Percentiles rank a stretch among this genome's conserved stretches.
Conservation (phyloP, 2,797 vertebrate species). For the Hydrolagus colliei region DNA sequence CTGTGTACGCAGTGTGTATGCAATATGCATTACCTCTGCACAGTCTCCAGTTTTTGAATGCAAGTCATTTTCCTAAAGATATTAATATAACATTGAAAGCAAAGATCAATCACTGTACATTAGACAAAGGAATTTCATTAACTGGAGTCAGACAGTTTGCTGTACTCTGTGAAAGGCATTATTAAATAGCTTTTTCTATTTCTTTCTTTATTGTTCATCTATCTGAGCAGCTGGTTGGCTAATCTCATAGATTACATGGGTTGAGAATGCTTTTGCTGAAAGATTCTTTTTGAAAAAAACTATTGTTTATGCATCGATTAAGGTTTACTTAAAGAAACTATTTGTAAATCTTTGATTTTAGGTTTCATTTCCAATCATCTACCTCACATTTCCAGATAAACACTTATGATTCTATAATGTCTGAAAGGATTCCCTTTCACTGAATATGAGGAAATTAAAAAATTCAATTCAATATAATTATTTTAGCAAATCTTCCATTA, state of each 20-base stretch:
- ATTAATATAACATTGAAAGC: conserved; percentile 23
- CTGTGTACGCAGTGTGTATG: background rate
- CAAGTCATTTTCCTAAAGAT: background rate
- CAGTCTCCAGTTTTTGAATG: conserved; percentile 6
- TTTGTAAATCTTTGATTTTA: background rate
- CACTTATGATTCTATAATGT: background rate
- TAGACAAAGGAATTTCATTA: conserved; percentile 30
- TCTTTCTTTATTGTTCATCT: background rate
- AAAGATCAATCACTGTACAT: conserved; percentile 12
- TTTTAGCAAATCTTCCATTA: background rate
- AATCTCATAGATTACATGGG: background rate
- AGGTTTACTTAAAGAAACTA: background rate
- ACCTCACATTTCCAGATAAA: background rate
- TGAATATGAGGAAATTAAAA: background rate
- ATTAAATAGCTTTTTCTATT: background rate
- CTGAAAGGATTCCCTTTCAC: background rate
- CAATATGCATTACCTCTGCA: background rate
- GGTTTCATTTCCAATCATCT: background rate
- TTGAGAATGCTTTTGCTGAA: conserved; percentile 5
- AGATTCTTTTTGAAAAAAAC: background rate
- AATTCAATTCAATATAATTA: background rate
- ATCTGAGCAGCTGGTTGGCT: background rate
- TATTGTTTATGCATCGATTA: background rate
- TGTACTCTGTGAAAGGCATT: conserved; percentile 13
- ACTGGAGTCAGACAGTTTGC: background rate